Evolutionary conservation across 2,888 invertebrate genomes (phyloP), one percentile per base, ranked within the genome.

Genomic region (Mimachlamys varia): DNA sequence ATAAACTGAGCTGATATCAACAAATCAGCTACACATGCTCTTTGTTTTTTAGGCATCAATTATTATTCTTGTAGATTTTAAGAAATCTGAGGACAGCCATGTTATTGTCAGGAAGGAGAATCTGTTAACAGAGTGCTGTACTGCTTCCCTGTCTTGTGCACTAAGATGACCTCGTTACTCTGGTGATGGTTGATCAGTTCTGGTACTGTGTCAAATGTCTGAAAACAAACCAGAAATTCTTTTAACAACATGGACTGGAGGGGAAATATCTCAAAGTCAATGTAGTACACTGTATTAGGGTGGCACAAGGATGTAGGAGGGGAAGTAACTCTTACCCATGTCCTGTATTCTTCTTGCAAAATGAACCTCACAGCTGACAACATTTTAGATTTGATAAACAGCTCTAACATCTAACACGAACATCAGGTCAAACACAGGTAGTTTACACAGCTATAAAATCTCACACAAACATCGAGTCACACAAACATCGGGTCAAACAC

Each of bases 141-240:
- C 76, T 89, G 88, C 22, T 92, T 89, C 38, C 90, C 90, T 15
- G 89, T 62, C 33, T 89, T 90, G 44, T 90, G 89, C 0, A 93
- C 93, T 88, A 94, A 91, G 27, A 94, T 93, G 17, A 94, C 94
- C 62, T 93, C 93, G 53, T 94, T 92, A 17, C 89, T 90, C 89
- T 90, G 90, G 89, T 94, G 94, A 87, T 94, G 93, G 3, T 90
- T 87, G 50, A 94, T 93, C 88, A 94, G 88, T n/a, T 90, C 90
- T 50, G 90, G 92, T 0, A 94, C 94, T 58, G 92, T 93, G 37
- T 92, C 91, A 89, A 94, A 94, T 22, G 94, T 91, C 94, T 94
- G 93, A 19, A 94, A 93, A 37, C 13, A 53, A 53, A 53, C 2
- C 1, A 53, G 19, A 53, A 17, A 53, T 53, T 53, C 19, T 19